Evolutionary conservation across 2,888 invertebrate species (phyloP), one percentile per base, ranked within the genome.

Genomic region (Globia sparganii): DNA sequence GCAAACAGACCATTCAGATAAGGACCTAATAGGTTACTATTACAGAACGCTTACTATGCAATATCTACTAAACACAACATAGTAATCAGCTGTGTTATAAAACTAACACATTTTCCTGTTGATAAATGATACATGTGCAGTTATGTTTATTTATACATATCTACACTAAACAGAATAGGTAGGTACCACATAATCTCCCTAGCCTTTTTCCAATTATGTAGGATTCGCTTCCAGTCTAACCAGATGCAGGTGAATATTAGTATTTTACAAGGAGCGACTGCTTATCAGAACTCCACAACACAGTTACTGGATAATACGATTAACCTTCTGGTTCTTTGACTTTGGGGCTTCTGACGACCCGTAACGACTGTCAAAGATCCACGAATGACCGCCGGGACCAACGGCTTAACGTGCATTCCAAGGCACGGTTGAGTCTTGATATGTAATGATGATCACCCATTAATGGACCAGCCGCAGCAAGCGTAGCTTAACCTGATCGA

Each of bases 21-120:
- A 62, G n/a, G n/a, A n/a, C n/a, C n/a, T 58, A 49, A 37, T 59
- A 28, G 34, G 25, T 64, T 11, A 53, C 75, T 34, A 49, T 76
- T 40, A 9, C 46, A 40, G 18, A 70, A 81, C 28, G 34, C 13
- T 37, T 61, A 81, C 8, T 53, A n/a, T 37, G 46, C 6, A 31
- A 21, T 61, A 62, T 43, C 43, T 43, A 43, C 31, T 61, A 56
- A 61, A 46, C 13, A 67, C 31, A 28, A n/a, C 1, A 15, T 46
- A 66, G 6, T 59, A 40, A 61, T 31, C 65, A 61, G 31, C 8
- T 6, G 13, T 31, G 25, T 18, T 31, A 75, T 37, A 56, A 66
- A 65, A 56, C 2, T 3, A 28, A 69, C 1, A 43, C n/a, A 75
- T 76, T 61, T 67, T 75, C n/a, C 53, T 69, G 56, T 49, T 58